A percentile compares a stretch with the other conserved stretches of the same genome.
phyloP scores from a whole-genome alignment of 2,888 invertebrate species.

The Cheiracanthium punctorium region DNA sequence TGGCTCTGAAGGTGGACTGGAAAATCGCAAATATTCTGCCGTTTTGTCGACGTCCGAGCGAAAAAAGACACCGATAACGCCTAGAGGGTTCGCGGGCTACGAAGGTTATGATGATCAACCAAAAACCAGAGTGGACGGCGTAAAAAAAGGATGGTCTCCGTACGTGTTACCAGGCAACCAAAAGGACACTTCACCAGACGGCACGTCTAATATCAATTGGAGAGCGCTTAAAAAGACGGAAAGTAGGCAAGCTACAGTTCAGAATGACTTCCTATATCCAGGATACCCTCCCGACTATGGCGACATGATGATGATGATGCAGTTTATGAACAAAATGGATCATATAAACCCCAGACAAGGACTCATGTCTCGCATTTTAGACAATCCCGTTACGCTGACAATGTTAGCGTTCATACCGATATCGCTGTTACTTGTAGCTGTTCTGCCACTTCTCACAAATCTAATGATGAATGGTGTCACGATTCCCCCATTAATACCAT shows the following conservation, averaged over 20 bases:
- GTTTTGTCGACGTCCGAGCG: no score
- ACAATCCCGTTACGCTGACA: constrained; percentile 53
- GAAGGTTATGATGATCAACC: constrained; percentile 19
- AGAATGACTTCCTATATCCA: constrained; percentile 3
- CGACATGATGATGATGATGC: constrained; percentile 55
- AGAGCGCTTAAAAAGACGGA: constrained; percentile 30
- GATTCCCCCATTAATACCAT: constrained; percentile 27
- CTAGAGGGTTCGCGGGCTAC: constrained; percentile 36
- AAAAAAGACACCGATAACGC: constrained; percentile 11
- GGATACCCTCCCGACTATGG: constrained; percentile 29
- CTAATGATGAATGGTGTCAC: constrained; percentile 52
- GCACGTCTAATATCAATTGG: constrained; percentile 23
- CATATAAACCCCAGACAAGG: constrained; percentile 15
- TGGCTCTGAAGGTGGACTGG: not conserved
- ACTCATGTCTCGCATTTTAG: constrained; percentile 37
- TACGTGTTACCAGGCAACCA: constrained; percentile 32
- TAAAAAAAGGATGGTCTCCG: constrained; percentile 40
- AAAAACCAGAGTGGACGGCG: not conserved
- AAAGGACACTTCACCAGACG: constrained; percentile 24
- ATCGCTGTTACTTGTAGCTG: constrained; percentile 40
- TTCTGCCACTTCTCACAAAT: constrained; percentile 46
- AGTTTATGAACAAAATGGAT: constrained; percentile 57
- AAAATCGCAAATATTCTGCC: not conserved
- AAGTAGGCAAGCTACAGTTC: not conserved
- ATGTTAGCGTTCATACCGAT: constrained; percentile 57